Percentiles rank a stretch among this genome's conserved stretches.
Conservation (phyloP, 2,113 vertebrate species). For the Morone saxatilis region DNA sequence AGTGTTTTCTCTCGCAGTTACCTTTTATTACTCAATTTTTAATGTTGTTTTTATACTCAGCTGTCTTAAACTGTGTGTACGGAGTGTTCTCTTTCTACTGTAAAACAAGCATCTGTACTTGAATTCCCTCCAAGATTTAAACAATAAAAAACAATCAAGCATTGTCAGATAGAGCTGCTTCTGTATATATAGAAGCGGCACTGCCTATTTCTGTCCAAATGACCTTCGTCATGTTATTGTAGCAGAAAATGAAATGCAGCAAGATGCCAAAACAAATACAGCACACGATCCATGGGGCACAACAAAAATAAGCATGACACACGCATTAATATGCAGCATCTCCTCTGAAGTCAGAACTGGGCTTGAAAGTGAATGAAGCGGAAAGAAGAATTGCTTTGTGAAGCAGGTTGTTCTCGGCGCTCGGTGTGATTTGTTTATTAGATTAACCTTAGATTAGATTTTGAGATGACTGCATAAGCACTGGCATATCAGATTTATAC, state of each 20-base stretch:
- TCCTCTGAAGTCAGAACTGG: constrained; percentile 63
- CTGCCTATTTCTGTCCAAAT: constrained; percentile 54
- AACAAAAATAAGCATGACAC: constrained; percentile 55
- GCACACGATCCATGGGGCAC: constrained; percentile 31
- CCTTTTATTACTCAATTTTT: constrained; percentile 8
- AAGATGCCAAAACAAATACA: constrained; percentile 50
- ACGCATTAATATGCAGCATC: constrained; percentile 69
- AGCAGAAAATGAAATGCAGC: constrained; percentile 60
- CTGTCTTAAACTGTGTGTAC: background rate
- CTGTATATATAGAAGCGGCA: constrained; percentile 42
- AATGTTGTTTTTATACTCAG: constrained; percentile 1
- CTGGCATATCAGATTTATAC: constrained; percentile 62
- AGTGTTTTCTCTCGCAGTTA: background rate
- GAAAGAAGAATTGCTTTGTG: constrained; percentile 69
- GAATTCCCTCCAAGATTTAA: constrained; percentile 10
- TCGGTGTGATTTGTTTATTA: constrained; percentile 74
- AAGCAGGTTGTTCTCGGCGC: constrained; percentile 61
- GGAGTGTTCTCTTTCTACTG: background rate
- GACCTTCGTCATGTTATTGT: constrained; percentile 56
- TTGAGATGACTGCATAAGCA: constrained; percentile 61
- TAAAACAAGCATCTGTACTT: constrained; percentile 32
- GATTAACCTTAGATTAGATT: constrained; percentile 80
- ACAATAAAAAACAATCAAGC: constrained; percentile 28
- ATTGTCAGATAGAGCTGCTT: background rate
- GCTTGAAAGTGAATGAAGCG: constrained; percentile 61